phyloP scores from a whole-genome alignment of 1,140 invertebrate species.

The Nebria ingens region DNA sequence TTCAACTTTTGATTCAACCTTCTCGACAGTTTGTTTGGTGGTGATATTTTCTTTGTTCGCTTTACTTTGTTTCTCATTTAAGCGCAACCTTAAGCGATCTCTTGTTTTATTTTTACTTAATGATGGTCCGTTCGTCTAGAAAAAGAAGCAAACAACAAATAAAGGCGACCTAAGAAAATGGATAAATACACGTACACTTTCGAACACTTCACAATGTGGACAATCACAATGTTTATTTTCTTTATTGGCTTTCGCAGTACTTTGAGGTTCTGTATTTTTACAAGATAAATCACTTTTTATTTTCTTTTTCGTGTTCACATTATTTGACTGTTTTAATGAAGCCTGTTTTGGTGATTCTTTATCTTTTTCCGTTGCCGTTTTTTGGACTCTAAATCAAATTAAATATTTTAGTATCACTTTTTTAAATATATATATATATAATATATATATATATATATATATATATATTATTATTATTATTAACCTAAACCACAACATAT shows the following conservation, averaged over 20 bases:
- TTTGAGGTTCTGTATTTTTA: too few relatives aligned
- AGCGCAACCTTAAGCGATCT: conserved; percentile 36
- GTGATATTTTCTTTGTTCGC: not conserved
- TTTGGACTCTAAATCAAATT: too few relatives aligned
- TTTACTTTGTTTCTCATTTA: conserved; percentile 27
- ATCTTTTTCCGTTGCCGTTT: too few relatives aligned
- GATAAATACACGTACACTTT: conserved; percentile 14
- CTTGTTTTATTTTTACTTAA: conserved; percentile 33
- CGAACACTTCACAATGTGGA: conserved; percentile 30
- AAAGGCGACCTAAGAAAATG: not conserved
- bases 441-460: not conserved
- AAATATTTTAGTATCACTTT: too few relatives aligned
- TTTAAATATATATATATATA: not conserved
- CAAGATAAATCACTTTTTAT: conserved; percentile 7
- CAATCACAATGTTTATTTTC: conserved; percentile 29
- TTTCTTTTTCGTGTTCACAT: too few relatives aligned
- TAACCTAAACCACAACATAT: not conserved
- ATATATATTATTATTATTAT: not conserved
- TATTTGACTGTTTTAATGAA: too few relatives aligned
- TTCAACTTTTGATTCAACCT: conserved; percentile 17
- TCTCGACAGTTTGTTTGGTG: not conserved
- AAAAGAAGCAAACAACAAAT: not conserved
- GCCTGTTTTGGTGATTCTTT: too few relatives aligned
- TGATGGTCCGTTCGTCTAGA: conserved; percentile 13
- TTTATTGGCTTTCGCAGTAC: conserved; percentile 13